A percentile compares a stretch with the other conserved stretches of the same genome.
Conservation (phyloP, 2,797 vertebrate species). For the Semaprochilodus insignis region DNA sequence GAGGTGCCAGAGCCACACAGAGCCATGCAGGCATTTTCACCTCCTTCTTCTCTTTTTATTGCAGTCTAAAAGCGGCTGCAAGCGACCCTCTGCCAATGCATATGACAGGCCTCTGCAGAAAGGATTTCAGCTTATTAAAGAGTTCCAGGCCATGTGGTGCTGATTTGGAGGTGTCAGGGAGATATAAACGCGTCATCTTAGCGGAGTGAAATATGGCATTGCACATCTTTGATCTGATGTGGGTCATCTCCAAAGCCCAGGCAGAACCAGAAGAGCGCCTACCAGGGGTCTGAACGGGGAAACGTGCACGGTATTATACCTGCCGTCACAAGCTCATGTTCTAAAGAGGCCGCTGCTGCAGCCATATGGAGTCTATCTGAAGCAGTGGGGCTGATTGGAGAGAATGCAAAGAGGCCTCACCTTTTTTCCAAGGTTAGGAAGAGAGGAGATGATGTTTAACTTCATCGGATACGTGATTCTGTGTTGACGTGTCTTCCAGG, state of each 20-base stretch:
- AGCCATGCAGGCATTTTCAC: conserved; percentile 20
- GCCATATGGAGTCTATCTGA: conserved; percentile 57
- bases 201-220: conserved; percentile 71
- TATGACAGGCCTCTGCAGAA: conserved; percentile 62
- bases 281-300: conserved; percentile 34
- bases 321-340: conserved; percentile 48
- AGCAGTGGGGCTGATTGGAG: conserved; percentile 37
- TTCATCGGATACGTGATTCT: conserved; percentile 19
- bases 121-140: conserved; percentile 68
- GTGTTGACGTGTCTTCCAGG: not conserved
- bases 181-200: conserved; percentile 74
- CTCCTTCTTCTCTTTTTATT: conserved; percentile 50
- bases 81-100: conserved; percentile 55
- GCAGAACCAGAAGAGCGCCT: conserved; percentile 33
- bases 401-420: conserved; percentile 49
- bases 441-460: conserved; percentile 37
- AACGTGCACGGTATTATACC: conserved; percentile 53
- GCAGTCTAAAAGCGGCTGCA: conserved; percentile 47
- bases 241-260: conserved; percentile 59
- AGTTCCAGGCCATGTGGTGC: conserved; percentile 74
- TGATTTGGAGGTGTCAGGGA: conserved; percentile 78
- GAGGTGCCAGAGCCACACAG: conserved; percentile 34
- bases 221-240: conserved; percentile 79
- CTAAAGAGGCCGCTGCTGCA: conserved; percentile 33
- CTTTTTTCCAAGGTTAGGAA: conserved; percentile 23